Conservation (phyloP, 2,888 invertebrate species). For the Ischnus inquisitorius region DNA sequence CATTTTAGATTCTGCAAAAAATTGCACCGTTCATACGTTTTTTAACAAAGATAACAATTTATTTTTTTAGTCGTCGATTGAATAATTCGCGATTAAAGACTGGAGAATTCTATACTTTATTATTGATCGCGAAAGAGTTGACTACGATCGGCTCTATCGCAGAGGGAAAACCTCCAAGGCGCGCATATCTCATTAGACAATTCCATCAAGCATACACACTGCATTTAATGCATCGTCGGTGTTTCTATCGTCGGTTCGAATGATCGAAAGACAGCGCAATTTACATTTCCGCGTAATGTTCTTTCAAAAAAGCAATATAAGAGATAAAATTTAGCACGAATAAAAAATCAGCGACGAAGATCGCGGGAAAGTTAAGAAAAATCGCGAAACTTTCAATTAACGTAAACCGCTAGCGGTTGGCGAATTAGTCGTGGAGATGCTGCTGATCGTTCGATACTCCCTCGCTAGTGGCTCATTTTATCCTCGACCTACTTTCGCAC, state of each 20-base stretch:
- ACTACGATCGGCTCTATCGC: conserved; percentile 16
- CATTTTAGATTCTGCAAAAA: too few species aligned
- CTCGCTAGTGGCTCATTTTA: conserved; percentile 15
- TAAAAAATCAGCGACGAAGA: not conserved
- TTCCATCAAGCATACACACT: not conserved
- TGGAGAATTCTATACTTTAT: not conserved
- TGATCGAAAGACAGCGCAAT: too few species aligned
- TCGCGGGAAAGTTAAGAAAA: not conserved
- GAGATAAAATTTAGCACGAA: too few species aligned
- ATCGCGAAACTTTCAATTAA: not conserved
- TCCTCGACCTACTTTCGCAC: conserved; percentile 54
- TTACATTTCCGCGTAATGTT: too few species aligned
- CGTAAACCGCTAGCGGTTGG: not conserved
- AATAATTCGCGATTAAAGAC: too few species aligned
- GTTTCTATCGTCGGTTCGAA: too few species aligned
- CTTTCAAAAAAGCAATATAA: too few species aligned
- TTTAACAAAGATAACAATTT: too few species aligned
- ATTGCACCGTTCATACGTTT: too few species aligned
- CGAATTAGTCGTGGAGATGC: conserved; percentile 24
- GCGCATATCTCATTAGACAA: conserved; percentile 20
- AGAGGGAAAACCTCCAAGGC: conserved; percentile 30
- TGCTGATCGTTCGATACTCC: conserved; percentile 47
- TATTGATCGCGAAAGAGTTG: conserved; percentile 24
- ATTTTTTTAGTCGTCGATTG: too few species aligned
- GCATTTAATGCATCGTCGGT: conserved; percentile 19